Evolutionary conservation across 1,140 invertebrate species (phyloP).

Genomic region (Phymorhynchus buccinoides): DNA sequence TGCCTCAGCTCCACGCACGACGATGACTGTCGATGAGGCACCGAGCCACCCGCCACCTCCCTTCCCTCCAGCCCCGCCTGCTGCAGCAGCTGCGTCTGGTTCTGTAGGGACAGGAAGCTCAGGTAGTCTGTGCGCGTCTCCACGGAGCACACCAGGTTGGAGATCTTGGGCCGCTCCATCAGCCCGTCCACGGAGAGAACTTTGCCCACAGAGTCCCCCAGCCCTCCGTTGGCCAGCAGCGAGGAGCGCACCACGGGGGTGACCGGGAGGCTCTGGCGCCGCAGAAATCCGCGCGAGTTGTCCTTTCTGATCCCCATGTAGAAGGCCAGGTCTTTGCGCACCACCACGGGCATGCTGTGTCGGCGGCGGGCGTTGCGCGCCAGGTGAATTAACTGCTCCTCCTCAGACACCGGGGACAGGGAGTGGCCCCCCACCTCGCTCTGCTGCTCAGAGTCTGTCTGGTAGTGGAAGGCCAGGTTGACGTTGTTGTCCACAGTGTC

Average conservation of each 20-base stretch:
- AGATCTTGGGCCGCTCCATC: slow-evolving; percentile 57
- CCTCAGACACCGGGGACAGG: slow-evolving; percentile 52
- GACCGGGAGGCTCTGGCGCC: slow-evolving; percentile 36
- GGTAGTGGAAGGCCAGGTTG: slow-evolving; percentile 51
- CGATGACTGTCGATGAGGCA: background rate
- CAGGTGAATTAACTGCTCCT: slow-evolving; percentile 39
- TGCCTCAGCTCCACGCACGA: background rate
- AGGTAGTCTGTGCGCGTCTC: slow-evolving; percentile 50
- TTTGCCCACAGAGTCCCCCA: slow-evolving; percentile 1
- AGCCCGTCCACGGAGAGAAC: slow-evolving; percentile 60
- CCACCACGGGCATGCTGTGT: slow-evolving; percentile 55
- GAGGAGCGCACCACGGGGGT: slow-evolving; percentile 32
- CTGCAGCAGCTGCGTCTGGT: slow-evolving; percentile 47
- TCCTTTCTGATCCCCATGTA: slow-evolving; percentile 58
- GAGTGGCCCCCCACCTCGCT: slow-evolving; percentile 52
- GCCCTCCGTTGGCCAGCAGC: slow-evolving; percentile 33
- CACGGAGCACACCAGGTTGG: slow-evolving; percentile 56
- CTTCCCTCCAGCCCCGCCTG: slow-evolving; percentile 18
- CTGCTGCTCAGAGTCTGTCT: slow-evolving; percentile 47
- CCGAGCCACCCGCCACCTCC: background rate
- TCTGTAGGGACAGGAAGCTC: slow-evolving; percentile 41
- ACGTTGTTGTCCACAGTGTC: slow-evolving; percentile 56
- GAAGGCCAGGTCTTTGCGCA: slow-evolving; percentile 56
- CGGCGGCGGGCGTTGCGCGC: slow-evolving; percentile 48
- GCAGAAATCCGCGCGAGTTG: slow-evolving; percentile 43